phyloP scores from a whole-genome alignment of 2,888 invertebrate genomes.

The Drosophila mettleri region DNA sequence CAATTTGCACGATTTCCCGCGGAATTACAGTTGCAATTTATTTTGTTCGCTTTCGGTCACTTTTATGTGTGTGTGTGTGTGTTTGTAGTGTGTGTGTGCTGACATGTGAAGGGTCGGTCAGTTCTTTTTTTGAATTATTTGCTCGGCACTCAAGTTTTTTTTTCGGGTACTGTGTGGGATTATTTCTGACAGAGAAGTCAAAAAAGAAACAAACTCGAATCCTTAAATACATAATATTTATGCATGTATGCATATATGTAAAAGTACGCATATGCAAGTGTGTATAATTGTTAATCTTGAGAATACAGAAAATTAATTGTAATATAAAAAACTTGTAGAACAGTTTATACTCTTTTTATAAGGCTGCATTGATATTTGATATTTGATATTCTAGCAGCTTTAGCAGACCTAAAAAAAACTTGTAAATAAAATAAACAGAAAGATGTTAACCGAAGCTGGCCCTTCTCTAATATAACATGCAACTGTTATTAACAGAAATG shows the following conservation, averaged over 20 bases:
- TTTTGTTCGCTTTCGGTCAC: slow-evolving; percentile 25
- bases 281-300: not conserved
- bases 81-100: not conserved
- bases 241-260: not conserved
- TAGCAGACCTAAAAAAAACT: no score
- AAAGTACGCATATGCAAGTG: not conserved
- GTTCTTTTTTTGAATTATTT: slow-evolving; percentile 38
- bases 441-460: no score
- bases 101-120: slow-evolving; percentile 50
- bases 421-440: no score
- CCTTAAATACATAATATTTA: not conserved
- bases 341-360: slow-evolving; percentile 1
- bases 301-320: not conserved
- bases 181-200: slow-evolving; percentile 24
- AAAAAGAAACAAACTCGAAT: not conserved
- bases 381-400: no score
- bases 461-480: no score
- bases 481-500: no score
- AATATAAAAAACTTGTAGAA: no score
- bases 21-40: slow-evolving; percentile 54
- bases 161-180: slow-evolving; percentile 38
- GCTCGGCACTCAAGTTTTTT: slow-evolving; percentile 33
- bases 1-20: slow-evolving; percentile 52
- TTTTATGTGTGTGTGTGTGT: slow-evolving; percentile 2
- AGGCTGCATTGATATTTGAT: not conserved